phyloP scores from a whole-genome alignment of 2,797 vertebrate species.

The Bradypodion pumilum region DNA sequence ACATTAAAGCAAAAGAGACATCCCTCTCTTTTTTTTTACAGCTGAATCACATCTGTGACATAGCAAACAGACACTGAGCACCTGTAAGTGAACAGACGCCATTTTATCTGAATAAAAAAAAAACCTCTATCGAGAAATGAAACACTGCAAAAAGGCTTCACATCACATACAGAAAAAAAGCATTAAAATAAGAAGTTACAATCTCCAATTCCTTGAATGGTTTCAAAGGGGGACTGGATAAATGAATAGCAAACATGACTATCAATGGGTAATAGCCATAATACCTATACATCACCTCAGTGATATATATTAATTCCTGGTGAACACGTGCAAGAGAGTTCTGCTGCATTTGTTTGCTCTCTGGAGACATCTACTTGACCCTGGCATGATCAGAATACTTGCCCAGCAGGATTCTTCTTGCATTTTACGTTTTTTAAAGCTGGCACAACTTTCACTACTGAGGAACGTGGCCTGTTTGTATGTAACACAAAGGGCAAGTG shows the following conservation, averaged over 20 bases:
- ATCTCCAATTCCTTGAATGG: background rate
- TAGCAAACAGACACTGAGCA: background rate
- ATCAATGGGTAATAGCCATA: too few species aligned
- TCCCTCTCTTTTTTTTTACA: background rate
- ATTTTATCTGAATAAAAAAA: background rate
- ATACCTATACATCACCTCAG: too few species aligned
- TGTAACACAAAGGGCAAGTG: background rate
- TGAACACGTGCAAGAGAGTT: too few species aligned
- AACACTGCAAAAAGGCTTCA: background rate
- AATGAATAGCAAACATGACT: too few species aligned
- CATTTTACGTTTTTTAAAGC: background rate
- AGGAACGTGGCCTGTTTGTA: background rate
- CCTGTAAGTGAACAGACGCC: background rate
- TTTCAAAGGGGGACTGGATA: too few species aligned
- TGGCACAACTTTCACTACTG: background rate
- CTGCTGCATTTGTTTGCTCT: too few species aligned
- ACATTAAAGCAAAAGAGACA: background rate
- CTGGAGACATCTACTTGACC: too few species aligned
- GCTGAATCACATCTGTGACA: background rate
- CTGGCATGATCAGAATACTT: background rate
- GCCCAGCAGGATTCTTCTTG: too few species aligned
- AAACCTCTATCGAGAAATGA: background rate
- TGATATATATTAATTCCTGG: too few species aligned
- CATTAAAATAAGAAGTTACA: background rate
- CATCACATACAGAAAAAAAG: background rate